Conservation (phyloP, 2,113 vertebrate species). For the Mesembrinibis cayennensis region DNA sequence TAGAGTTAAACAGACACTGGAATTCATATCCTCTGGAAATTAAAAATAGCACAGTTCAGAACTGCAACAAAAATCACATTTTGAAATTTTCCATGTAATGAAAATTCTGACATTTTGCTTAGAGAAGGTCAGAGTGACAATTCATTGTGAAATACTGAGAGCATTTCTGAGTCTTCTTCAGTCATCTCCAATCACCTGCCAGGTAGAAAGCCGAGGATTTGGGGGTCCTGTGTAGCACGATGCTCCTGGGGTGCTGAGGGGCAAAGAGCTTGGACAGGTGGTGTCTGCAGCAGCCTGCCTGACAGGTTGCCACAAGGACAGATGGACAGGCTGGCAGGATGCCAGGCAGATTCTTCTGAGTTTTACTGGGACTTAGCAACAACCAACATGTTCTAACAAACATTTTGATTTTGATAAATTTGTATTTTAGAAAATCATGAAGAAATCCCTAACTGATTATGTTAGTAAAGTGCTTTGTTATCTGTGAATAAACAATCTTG, state of each 20-base stretch:
- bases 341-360: neutral
- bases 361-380: neutral
- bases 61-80: conserved; percentile 61
- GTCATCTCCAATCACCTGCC: neutral
- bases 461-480: neutral
- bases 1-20: neutral
- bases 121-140: conserved; percentile 68
- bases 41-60: conserved; percentile 37
- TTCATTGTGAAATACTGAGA: conserved; percentile 48
- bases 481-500: neutral
- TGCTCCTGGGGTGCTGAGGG: neutral
- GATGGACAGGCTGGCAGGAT: neutral
- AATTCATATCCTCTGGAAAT: conserved; percentile 29
- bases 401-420: neutral
- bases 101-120: conserved; percentile 64
- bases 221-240: fast-evolving
- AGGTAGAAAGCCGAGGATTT: neutral
- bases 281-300: neutral
- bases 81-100: conserved; percentile 62
- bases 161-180: conserved; percentile 13
- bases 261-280: neutral
- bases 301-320: neutral
- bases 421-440: neutral
- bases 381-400: neutral
- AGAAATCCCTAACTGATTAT: neutral